Evolutionary conservation across 2,113 vertebrate genomes (phyloP), one percentile per base, ranked within the genome.

Genomic region (Melanostigma gelatinosum): DNA sequence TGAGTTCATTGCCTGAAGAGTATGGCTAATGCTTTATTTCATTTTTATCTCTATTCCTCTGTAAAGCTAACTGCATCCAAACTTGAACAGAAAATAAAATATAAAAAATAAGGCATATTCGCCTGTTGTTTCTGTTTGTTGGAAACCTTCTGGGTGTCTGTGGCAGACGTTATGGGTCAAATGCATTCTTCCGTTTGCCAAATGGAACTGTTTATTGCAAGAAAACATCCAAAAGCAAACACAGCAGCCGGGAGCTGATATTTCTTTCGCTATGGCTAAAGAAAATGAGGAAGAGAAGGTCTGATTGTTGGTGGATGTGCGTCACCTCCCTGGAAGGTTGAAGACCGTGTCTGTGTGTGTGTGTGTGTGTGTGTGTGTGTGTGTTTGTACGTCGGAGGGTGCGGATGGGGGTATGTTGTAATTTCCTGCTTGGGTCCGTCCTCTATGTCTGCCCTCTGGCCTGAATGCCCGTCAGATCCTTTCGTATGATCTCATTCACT

Each of bases 401-500:
- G 8, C 1, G 32, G 22, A 50, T 6, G 18, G 5, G 32, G 2
- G 1, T 5, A 8, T 82, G 89, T 48, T 36, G 75, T 86, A 66
- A 93, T 75, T 89, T 94, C 93, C 94, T 91, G 71, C 48, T 86
- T 22, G 72, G 80, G 88, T 85, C 85, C 73, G 74, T 90, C 92
- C 92, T 96, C 92, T 98, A 99, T 91, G 97, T 97, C 92, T 97
- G 98, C 78, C 91, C 97, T 94, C 95, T 95, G 90, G 96, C 91
- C 65, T 97, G 96, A 80, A 97, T 96, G 88, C 95, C 96, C 55
- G 98, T 98, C 95, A 99, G 97, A 92, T 99, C 98, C 94, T 99
- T 99, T 93, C 97, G 96, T 94, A 99, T 99, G 94, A 99, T 99
- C 95, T 99, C 98, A 18, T 99, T 99, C 91, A 99, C 98, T 99